Evolutionary conservation across 2,888 invertebrate species (phyloP).

Genomic region (Aricia artaxerxes): DNA sequence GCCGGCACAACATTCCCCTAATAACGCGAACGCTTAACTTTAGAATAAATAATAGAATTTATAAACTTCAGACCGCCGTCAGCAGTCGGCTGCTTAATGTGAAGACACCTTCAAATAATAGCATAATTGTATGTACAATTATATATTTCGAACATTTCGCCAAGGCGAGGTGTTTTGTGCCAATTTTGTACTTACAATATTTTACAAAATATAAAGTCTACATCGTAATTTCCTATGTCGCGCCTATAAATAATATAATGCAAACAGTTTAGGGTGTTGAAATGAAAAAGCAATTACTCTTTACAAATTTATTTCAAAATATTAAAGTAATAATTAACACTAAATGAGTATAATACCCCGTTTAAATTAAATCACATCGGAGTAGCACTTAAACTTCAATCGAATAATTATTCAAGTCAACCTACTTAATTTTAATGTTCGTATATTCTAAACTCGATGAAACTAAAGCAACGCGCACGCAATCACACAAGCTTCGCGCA

Average conservation of each 20-base stretch:
- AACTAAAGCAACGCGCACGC: background rate
- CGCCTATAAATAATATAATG: too few species aligned
- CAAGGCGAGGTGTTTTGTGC: too few species aligned
- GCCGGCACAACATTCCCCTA: background rate
- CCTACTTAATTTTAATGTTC: slow-evolving; percentile 12
- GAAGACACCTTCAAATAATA: background rate
- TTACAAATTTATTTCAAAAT: slow-evolving; percentile 17
- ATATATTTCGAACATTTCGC: too few species aligned
- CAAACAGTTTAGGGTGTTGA: background rate
- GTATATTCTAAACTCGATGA: background rate
- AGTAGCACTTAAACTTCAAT: slow-evolving; percentile 2
- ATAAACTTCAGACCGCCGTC: background rate
- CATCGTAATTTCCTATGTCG: too few species aligned
- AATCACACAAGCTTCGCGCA: background rate
- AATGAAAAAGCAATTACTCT: slow-evolving; percentile 34
- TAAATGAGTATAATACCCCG: slow-evolving; percentile 24
- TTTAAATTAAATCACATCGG: background rate
- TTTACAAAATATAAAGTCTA: background rate
- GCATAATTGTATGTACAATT: too few species aligned
- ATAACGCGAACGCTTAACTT: background rate
- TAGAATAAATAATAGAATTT: background rate
- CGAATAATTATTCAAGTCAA: background rate
- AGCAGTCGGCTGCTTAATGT: background rate
- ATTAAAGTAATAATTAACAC: slow-evolving; percentile 21
- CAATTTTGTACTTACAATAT: background rate